Conservation (phyloP, 2,888 invertebrate species). For the Resseliella maxima region DNA sequence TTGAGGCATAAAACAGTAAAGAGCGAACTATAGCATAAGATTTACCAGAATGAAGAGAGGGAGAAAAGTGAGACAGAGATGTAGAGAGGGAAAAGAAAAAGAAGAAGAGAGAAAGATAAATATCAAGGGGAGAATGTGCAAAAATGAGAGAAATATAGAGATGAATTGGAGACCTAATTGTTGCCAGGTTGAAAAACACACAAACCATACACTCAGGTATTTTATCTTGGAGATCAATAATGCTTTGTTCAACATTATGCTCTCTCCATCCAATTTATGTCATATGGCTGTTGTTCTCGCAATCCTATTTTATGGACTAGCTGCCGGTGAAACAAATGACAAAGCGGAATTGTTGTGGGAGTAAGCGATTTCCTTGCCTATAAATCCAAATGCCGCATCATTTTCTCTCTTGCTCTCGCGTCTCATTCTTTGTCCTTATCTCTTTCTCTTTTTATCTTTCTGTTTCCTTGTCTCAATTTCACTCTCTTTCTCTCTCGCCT, state of each 20-base stretch:
- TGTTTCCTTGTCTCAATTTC: neutral
- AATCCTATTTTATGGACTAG: neutral
- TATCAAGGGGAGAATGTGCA: neutral
- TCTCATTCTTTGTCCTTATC: neutral
- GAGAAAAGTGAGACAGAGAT: too few relatives aligned
- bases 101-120: too few relatives aligned
- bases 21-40: too few relatives aligned
- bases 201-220: constrained; percentile 11
- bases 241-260: constrained; percentile 31
- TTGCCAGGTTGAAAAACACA: constrained; percentile 23
- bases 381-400: neutral
- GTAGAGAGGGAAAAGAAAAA: too few relatives aligned
- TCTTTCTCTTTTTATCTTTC: too few relatives aligned
- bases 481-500: neutral
- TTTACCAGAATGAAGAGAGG: too few relatives aligned
- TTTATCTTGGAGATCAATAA: constrained; percentile 12
- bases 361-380: neutral
- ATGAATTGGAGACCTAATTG: neutral
- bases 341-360: constrained; percentile 16
- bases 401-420: neutral
- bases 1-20: too few relatives aligned
- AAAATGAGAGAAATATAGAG: neutral
- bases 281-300: neutral
- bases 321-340: neutral
- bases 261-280: constrained; percentile 1